Base-by-base conservation (phyloP, 2,888 invertebrate species). In the Micoletzkya japonica region DNA sequence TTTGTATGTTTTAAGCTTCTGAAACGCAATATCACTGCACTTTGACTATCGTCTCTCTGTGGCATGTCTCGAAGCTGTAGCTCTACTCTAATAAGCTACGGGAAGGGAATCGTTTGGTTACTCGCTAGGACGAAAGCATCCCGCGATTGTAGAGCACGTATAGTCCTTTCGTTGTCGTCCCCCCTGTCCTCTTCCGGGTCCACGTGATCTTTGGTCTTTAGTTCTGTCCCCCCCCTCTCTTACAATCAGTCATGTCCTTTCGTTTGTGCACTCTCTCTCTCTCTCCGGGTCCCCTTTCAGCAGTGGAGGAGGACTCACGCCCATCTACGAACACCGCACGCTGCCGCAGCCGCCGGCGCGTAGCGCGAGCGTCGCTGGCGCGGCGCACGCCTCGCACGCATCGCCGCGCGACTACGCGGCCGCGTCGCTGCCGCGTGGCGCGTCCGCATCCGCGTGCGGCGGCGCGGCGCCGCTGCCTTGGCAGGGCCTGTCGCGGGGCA, bases 211-310 rank as follows among this genome's bases (percentile, higher is more conserved):
- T 57, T 6, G 14, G 28, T n/a, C 24, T 6, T 57, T 17, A 7
- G 57, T 26, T 30, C 56, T 4, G 28, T 56, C 30, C n/a, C 28
- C 1, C 7, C 32, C 3, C 30, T 17, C 14, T 6, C 57, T 20
- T 17, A 2, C 30, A 56, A 30, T 37, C n/a, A 14, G 26, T 26
- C 37, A 14, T 44, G 44, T 44, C 20, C 44, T 20, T 14, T 44
- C 20, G 10, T 14, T 44, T 20, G 44, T 44, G 20, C 44, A 44
- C 44, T 14, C 10, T 44, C 60, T 17, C 44, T 52, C 54, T 37
- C 36, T 54, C 36, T 64, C 64, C 52, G n/a, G n/a, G 52, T 28
- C 39, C 30, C 10, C 26, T 66, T 66, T 2, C 63, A 63, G 63
- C 34, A n/a, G n/a, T n/a, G n/a, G n/a, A n/a, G n/a, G 17, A 24